Evolutionary conservation across 2,113 vertebrate species (phyloP).

Genomic region (Clarias macrocephalus): DNA sequence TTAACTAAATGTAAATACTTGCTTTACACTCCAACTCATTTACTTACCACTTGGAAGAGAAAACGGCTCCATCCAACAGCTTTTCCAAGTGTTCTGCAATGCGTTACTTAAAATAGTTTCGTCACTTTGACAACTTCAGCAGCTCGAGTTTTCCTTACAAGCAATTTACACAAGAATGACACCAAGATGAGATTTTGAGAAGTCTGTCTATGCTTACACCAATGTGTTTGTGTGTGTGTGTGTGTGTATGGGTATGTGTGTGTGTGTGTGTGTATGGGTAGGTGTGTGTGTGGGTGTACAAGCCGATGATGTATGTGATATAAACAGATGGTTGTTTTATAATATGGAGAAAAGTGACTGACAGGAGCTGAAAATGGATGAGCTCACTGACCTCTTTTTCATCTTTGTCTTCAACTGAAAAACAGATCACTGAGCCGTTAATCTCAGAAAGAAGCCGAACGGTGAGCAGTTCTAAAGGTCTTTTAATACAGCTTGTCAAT

Average conservation of each 20-base stretch:
- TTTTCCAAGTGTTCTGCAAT: constrained; percentile 32
- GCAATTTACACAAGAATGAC: constrained; percentile 23
- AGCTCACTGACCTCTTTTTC: constrained; percentile 6
- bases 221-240: background rate
- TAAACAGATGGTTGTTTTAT: constrained; percentile 32
- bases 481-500: background rate
- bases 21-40: constrained; percentile 29
- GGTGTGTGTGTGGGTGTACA: background rate
- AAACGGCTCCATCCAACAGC: constrained; percentile 37
- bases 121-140: constrained; percentile 49
- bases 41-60: constrained; percentile 26
- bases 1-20: constrained; percentile 15
- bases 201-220: background rate
- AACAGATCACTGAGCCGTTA: background rate
- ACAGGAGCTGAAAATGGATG: constrained; percentile 5
- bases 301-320: background rate
- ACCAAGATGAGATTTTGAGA: constrained; percentile 10
- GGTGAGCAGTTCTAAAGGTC: background rate
- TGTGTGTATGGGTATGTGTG: background rate
- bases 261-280: too few species aligned
- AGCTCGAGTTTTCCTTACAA: constrained; percentile 28
- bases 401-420: background rate
- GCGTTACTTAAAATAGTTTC: constrained; percentile 45
- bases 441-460: background rate
- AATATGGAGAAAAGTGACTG: constrained; percentile 15